These are phyloP conservation scores for Ommatoiulus sabulosus DNA, from an alignment of 2,888 invertebrate genomes.

Conservation along the genomic window DNA sequence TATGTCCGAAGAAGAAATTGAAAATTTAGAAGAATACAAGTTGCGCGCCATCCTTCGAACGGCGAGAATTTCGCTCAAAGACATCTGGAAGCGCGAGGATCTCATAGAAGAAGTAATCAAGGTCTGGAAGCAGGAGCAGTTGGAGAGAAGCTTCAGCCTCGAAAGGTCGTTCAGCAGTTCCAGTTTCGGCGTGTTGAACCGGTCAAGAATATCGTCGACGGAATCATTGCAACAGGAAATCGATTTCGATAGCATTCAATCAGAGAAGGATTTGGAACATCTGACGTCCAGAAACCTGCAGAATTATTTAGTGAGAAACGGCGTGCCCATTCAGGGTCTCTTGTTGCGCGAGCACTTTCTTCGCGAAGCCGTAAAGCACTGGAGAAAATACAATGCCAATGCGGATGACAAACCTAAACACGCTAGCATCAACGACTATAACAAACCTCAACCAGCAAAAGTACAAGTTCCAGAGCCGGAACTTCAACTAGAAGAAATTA, in stretches of 20 bases:
- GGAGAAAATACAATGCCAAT: background rate
- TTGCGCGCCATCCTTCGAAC: constrained; percentile 2
- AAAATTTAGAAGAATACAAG: constrained; percentile 30
- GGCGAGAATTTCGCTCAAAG: background rate
- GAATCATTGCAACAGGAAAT: background rate
- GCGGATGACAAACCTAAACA: background rate
- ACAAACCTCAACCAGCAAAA: background rate
- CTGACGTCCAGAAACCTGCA: constrained; percentile 20
- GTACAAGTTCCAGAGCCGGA: background rate
- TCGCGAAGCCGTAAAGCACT: background rate
- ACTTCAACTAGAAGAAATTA: background rate
- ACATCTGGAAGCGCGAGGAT: constrained; percentile 46
- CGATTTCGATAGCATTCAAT: constrained; percentile 24
- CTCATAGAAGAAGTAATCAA: constrained; percentile 34
- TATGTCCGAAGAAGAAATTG: constrained; percentile 22
- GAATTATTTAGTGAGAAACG: background rate
- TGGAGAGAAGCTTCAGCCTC: background rate
- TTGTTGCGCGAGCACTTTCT: constrained; percentile 7
- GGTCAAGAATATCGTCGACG: background rate
- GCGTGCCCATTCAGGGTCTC: constrained; percentile 1
- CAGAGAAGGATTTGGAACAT: constrained; percentile 6
- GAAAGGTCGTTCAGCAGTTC: background rate
- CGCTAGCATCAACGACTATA: too few species aligned
- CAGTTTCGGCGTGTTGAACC: background rate
- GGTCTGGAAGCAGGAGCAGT: background rate